Evolutionary conservation across 1,140 invertebrate species (phyloP).

Genomic region (Lepidotrigona ventralis): DNA sequence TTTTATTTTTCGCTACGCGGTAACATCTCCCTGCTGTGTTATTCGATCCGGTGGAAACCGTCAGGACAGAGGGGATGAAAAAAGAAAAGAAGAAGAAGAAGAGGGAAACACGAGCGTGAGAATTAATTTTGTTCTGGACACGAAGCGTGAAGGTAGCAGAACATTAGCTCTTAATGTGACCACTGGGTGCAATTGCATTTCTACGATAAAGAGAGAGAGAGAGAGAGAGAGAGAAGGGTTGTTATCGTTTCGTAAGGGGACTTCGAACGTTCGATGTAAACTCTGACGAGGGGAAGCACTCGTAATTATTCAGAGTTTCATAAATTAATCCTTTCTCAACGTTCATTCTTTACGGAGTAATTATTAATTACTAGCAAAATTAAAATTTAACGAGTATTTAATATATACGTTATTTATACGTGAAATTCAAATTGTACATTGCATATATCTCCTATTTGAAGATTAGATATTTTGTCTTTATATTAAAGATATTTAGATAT

Average conservation of each 20-base stretch:
- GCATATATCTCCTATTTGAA: too few species aligned
- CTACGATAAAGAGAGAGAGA: neutral
- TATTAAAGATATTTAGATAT: too few species aligned
- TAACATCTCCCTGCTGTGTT: neutral
- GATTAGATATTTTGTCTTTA: too few species aligned
- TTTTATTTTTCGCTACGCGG: neutral
- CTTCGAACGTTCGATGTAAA: neutral
- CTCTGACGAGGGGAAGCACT: neutral
- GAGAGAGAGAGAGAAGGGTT: too few species aligned
- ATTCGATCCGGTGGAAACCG: slow-evolving; percentile 7
- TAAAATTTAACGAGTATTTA: too few species aligned
- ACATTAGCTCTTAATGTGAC: neutral
- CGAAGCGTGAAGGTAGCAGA: slow-evolving; percentile 14
- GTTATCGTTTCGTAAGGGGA: neutral
- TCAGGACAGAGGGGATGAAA: neutral
- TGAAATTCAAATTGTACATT: too few species aligned
- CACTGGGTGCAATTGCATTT: neutral
- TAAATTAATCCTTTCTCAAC: neutral
- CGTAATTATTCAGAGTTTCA: too few species aligned
- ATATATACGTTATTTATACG: too few species aligned
- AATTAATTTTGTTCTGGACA: slow-evolving; percentile 14
- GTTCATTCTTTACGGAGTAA: too few species aligned
- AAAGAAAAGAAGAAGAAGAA: too few species aligned
- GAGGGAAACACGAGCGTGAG: neutral
- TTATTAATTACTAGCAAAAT: too few species aligned